Percentiles rank a stretch among this genome's conserved stretches.
Conservation (phyloP, 2,113 vertebrate genomes). For the Shinisaurus crocodilurus region DNA sequence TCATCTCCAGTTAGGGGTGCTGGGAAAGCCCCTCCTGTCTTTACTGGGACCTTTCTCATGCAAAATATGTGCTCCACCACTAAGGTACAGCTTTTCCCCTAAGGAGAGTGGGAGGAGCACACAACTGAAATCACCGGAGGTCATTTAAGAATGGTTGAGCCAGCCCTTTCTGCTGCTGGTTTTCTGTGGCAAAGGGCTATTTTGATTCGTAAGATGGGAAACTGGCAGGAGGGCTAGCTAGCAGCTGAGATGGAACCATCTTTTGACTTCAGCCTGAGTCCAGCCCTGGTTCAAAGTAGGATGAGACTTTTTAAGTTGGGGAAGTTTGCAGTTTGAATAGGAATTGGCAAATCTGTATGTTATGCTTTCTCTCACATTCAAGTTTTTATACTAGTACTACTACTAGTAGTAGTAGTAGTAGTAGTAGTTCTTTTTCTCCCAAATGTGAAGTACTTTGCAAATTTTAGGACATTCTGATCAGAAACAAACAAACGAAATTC, state of each 20-base stretch:
- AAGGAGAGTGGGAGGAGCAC: accelerated
- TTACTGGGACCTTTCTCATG: too few relatives aligned
- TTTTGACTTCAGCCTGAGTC: too few relatives aligned
- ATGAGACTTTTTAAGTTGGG: neutral
- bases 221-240: neutral
- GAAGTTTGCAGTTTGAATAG: neutral
- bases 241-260: neutral
- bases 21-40: neutral
- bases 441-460: too few relatives aligned
- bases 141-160: neutral
- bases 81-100: neutral
- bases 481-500: too few relatives aligned
- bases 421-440: too few relatives aligned
- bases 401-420: too few relatives aligned
- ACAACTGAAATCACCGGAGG: neutral
- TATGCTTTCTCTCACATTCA: too few relatives aligned
- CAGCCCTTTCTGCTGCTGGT: neutral
- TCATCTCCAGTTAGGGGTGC: neutral
- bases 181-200: neutral
- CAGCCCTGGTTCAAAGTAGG: too few relatives aligned
- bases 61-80: too few relatives aligned
- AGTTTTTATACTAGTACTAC: too few relatives aligned
- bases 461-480: too few relatives aligned
- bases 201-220: neutral
- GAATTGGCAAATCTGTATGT: neutral